These are phyloP conservation scores for Triops longicaudatus DNA, from an alignment of 1,140 invertebrate genomes.

Conservation along the genomic window DNA sequence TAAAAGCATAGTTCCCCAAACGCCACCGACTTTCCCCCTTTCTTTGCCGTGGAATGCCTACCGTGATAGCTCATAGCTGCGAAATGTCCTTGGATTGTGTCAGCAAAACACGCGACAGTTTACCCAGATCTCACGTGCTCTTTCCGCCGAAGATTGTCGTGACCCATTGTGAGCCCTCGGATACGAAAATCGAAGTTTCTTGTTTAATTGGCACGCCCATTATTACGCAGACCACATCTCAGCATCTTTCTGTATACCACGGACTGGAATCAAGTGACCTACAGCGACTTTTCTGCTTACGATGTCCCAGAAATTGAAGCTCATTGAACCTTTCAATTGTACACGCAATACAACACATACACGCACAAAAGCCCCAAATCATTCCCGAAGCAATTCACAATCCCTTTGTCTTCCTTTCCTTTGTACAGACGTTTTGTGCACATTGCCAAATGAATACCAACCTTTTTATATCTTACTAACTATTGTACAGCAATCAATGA, in stretches of 20 bases:
- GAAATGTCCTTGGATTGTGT: neutral
- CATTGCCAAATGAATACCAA: neutral
- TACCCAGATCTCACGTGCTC: neutral
- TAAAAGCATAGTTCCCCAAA: neutral
- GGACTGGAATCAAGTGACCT: neutral
- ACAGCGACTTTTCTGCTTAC: neutral
- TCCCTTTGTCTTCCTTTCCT: neutral
- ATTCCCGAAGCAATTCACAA: neutral
- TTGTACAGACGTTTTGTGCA: neutral
- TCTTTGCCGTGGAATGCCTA: neutral
- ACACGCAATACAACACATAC: neutral
- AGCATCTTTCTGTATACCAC: neutral
- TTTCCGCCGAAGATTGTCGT: neutral
- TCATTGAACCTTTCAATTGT: neutral
- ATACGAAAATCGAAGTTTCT: neutral
- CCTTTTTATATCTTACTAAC: neutral
- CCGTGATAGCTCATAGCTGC: neutral
- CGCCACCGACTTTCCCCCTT: neutral
- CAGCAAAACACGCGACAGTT: slow-evolving; percentile 6
- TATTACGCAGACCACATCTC: neutral
- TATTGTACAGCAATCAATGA: no score
- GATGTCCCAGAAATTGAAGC: neutral
- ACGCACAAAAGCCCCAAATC: neutral
- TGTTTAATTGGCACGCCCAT: neutral
- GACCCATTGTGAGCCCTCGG: neutral